Conservation (phyloP, 2,797 vertebrate species). For the Agapornis canus region DNA sequence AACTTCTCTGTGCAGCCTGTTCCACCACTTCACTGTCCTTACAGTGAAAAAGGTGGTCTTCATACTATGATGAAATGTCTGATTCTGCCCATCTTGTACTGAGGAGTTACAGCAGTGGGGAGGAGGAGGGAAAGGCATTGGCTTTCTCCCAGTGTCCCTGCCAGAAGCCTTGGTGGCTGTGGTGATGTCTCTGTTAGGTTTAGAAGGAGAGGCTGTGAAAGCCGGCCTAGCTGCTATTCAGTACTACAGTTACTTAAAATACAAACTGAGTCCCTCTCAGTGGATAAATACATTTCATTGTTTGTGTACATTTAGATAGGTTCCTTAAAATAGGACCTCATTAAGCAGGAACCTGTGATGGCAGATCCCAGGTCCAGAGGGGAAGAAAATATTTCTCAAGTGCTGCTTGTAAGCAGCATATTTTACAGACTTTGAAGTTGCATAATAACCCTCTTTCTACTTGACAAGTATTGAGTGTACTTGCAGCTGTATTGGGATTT, state of each 20-base stretch:
- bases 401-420: background rate
- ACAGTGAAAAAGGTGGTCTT: background rate
- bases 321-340: background rate
- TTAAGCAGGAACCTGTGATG: background rate
- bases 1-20: background rate
- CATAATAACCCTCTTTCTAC: background rate
- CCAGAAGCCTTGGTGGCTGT: background rate
- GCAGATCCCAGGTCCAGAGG: background rate
- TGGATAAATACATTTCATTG: background rate
- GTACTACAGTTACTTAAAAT: background rate
- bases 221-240: background rate
- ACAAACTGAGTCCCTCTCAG: background rate
- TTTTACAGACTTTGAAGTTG: slow-evolving; percentile 14
- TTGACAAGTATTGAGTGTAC: background rate
- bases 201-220: background rate
- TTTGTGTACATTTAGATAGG: background rate
- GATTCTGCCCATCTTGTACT: background rate
- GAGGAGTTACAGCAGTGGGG: background rate
- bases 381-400: slow-evolving; percentile 1
- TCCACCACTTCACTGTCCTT: background rate
- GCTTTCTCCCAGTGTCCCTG: accelerated
- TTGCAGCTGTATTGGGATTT: background rate
- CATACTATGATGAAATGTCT: background rate
- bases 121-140: background rate
- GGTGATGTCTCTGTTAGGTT: background rate